These are phyloP conservation scores for Sebastes minor DNA, from an alignment of 2,797 vertebrate genomes.

Conservation along the genomic window DNA sequence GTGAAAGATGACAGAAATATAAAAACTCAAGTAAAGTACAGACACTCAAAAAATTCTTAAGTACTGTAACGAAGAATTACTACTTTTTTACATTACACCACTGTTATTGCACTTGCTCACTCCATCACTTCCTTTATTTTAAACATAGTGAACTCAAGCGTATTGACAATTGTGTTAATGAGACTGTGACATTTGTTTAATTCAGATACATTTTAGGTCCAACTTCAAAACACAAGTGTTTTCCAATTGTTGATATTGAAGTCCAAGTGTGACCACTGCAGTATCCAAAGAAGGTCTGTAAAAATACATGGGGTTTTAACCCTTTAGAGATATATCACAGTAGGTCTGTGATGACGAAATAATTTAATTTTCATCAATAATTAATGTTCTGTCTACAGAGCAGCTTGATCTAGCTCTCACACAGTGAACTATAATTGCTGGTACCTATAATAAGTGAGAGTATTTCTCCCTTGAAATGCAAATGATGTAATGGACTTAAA, in stretches of 20 bases:
- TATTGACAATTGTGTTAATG: slow-evolving; percentile 43
- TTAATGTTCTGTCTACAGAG: neutral
- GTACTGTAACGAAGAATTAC: too few relatives aligned
- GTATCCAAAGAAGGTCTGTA: neutral
- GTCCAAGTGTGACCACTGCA: slow-evolving; percentile 30
- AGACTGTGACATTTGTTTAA: slow-evolving; percentile 26
- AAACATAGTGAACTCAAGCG: neutral
- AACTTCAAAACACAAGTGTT: slow-evolving; percentile 18
- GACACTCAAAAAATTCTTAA: accelerated
- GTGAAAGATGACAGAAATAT: too few relatives aligned
- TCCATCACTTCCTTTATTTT: neutral
- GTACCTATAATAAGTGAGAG: neutral
- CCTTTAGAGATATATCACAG: neutral
- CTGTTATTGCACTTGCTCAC: neutral
- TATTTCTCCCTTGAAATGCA: slow-evolving; percentile 2
- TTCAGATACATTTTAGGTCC: slow-evolving; percentile 10
- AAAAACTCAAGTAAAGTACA: too few relatives aligned
- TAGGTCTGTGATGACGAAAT: neutral
- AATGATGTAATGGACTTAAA: slow-evolving; percentile 13
- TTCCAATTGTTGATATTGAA: slow-evolving; percentile 43
- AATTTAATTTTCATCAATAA: neutral
- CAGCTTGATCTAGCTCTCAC: neutral
- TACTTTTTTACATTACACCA: too few relatives aligned
- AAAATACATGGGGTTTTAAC: neutral
- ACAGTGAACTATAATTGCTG: neutral